phyloP scores from a whole-genome alignment of 2,113 vertebrate species.

The Petrocephalus microphthalmus region DNA sequence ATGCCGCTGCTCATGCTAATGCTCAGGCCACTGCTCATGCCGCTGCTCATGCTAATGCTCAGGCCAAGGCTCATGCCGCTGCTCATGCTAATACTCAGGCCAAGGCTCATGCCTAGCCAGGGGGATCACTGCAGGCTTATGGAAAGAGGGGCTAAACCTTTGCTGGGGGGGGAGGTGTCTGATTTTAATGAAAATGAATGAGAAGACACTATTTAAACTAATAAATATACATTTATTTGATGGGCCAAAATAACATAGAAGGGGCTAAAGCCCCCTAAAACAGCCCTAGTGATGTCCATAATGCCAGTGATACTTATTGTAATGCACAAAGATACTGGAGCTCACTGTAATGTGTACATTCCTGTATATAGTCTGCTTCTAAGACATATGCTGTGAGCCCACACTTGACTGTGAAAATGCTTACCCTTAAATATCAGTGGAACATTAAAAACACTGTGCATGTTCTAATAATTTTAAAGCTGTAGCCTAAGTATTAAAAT shows the following conservation, averaged over 20 bases:
- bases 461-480: background rate
- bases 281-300: background rate
- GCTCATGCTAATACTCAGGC: no score
- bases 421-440: background rate
- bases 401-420: background rate
- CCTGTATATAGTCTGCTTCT: background rate
- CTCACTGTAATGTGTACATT: background rate
- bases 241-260: background rate
- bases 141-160: background rate
- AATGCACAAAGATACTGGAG: no score
- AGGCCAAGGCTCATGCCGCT: no score
- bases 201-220: no score
- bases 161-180: background rate
- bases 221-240: background rate
- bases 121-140: background rate
- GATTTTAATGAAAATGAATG: no score
- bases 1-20: no score
- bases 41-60: no score
- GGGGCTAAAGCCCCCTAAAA: background rate
- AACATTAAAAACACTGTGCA: background rate
- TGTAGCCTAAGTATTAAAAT: background rate
- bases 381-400: background rate
- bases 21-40: no score
- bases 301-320: background rate
- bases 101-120: background rate